Evolutionary conservation across 2,888 invertebrate species (phyloP).

Genomic region (Amphipyra berbera): DNA sequence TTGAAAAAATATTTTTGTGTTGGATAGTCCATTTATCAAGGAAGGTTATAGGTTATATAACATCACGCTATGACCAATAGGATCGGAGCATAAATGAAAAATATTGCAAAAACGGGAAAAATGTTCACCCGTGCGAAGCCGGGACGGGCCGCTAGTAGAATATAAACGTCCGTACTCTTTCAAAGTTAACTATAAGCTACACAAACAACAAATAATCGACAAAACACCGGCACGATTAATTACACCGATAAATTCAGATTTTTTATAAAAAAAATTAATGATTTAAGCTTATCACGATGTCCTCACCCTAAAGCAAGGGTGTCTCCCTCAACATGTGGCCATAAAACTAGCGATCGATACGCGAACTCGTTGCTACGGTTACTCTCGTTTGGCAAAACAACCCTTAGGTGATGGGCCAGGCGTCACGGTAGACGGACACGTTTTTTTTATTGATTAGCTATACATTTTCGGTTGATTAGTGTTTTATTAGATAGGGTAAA

Average conservation of each 20-base stretch:
- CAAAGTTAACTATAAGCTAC: too few relatives aligned
- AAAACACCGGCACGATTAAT: not conserved
- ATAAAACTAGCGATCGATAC: slow-evolving; percentile 63
- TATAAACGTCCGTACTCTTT: too few relatives aligned
- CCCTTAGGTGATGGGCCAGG: slow-evolving; percentile 28
- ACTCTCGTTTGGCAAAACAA: slow-evolving; percentile 49
- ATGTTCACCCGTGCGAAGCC: too few relatives aligned
- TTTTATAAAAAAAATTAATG: slow-evolving; percentile 1
- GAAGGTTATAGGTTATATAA: too few relatives aligned
- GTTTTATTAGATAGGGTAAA: not conserved
- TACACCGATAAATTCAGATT: not conserved
- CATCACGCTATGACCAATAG: too few relatives aligned
- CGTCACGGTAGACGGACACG: slow-evolving; percentile 40
- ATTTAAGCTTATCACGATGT: slow-evolving; percentile 1
- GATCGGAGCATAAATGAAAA: too few relatives aligned
- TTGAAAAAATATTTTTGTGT: too few relatives aligned
- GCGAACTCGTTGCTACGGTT: slow-evolving; percentile 61
- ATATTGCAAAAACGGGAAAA: too few relatives aligned
- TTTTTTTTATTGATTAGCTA: slow-evolving; percentile 29
- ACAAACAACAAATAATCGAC: not conserved
- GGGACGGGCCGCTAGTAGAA: too few relatives aligned
- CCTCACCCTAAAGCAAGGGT: slow-evolving; percentile 51
- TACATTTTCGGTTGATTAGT: slow-evolving; percentile 18
- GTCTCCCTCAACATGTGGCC: slow-evolving; percentile 54
- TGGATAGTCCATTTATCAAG: too few relatives aligned